phyloP scores from a whole-genome alignment of 2,888 invertebrate species.

The Lepidochrysops patricia region DNA sequence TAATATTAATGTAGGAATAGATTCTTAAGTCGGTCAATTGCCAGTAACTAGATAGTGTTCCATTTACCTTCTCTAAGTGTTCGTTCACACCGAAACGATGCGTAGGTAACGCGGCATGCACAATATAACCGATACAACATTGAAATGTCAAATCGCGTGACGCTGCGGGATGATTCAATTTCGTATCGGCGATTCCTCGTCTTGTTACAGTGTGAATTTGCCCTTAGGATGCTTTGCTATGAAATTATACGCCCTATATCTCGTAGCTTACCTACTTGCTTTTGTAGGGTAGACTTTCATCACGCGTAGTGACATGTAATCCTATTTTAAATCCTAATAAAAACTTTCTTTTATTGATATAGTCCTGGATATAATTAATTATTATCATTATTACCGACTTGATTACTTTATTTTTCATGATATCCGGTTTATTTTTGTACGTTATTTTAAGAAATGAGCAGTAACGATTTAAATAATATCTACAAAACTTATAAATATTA shows the following conservation, averaged over 20 bases:
- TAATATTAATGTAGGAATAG: slow-evolving; percentile 39
- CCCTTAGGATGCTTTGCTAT: slow-evolving; percentile 57
- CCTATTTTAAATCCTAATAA: slow-evolving; percentile 5
- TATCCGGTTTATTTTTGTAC: neutral
- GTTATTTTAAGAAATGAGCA: neutral
- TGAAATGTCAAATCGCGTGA: too few relatives aligned
- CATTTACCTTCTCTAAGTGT: slow-evolving; percentile 39
- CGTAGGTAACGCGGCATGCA: too few relatives aligned
- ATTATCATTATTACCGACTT: too few relatives aligned
- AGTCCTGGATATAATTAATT: too few relatives aligned
- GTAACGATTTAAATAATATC: neutral
- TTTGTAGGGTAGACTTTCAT: slow-evolving; percentile 45
- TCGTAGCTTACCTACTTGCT: slow-evolving; percentile 41
- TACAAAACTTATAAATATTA: neutral
- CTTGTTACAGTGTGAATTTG: too few relatives aligned
- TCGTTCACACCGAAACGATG: too few relatives aligned
- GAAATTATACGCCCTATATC: slow-evolving; percentile 34
- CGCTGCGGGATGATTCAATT: too few relatives aligned
- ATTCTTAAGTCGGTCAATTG: slow-evolving; percentile 66
- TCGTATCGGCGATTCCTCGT: too few relatives aligned
- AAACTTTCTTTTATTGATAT: neutral
- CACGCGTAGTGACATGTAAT: slow-evolving; percentile 22
- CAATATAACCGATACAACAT: too few relatives aligned
- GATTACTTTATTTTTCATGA: neutral
- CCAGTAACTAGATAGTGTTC: slow-evolving; percentile 35